A percentile compares a stretch with the other conserved stretches of the same genome.
phyloP scores from a whole-genome alignment of 2,113 vertebrate genomes.

The Bubo scandiacus region DNA sequence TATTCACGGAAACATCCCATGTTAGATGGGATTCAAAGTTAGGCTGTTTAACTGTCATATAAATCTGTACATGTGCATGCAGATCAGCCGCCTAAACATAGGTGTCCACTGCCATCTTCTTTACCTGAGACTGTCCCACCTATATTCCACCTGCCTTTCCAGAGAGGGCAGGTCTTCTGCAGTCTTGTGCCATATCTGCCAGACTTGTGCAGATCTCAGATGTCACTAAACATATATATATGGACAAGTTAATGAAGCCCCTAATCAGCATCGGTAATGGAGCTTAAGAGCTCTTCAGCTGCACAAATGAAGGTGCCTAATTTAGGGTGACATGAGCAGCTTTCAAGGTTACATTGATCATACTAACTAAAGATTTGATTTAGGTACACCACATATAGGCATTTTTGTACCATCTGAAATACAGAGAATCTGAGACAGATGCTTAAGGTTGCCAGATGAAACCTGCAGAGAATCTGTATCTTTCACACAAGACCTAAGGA shows the following conservation, averaged over 20 bases:
- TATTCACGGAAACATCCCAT: background rate
- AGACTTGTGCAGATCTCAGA: background rate
- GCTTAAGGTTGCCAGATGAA: background rate
- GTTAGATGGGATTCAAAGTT: background rate
- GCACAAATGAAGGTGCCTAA: background rate
- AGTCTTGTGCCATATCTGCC: background rate
- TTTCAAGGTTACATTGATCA: background rate
- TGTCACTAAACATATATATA: background rate
- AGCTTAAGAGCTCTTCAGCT: background rate
- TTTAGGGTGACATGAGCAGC: background rate
- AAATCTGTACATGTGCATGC: background rate
- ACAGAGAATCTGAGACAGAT: background rate
- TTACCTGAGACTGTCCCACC: background rate
- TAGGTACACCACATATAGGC: background rate
- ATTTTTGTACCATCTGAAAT: background rate
- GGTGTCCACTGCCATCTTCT: background rate
- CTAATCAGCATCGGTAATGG: background rate
- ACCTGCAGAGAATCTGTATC: background rate
- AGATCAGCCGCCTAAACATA: background rate
- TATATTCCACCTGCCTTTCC: background rate
- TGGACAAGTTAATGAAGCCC: background rate
- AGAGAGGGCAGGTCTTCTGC: background rate
- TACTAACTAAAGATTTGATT: background rate
- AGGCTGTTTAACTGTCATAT: background rate
- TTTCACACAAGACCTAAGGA: background rate